phyloP scores from a whole-genome alignment of 2,797 vertebrate genomes.

The Muscicapa striata region DNA sequence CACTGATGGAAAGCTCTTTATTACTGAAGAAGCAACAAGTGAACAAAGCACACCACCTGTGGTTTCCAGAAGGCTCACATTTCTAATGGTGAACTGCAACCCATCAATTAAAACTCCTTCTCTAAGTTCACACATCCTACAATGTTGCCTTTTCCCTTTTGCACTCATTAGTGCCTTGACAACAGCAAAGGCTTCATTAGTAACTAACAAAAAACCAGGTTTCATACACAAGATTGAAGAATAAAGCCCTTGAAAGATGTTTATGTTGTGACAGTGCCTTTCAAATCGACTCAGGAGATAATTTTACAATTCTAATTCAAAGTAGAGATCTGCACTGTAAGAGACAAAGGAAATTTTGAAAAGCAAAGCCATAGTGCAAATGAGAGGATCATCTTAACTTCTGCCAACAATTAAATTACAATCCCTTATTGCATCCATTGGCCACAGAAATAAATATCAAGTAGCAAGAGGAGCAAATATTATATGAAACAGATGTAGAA shows the following conservation, averaged over 20 bases:
- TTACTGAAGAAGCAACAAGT: background rate
- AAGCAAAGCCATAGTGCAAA: background rate
- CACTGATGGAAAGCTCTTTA: background rate
- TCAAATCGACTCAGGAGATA: background rate
- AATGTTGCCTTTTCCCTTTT: background rate
- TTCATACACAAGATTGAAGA: background rate
- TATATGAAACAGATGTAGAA: background rate
- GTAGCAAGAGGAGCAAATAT: background rate
- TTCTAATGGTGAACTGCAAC: background rate
- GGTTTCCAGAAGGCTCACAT: background rate
- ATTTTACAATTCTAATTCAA: background rate
- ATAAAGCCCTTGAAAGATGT: background rate
- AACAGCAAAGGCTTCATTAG: constrained; percentile 1
- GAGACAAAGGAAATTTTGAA: background rate
- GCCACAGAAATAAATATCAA: background rate
- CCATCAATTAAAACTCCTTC: background rate
- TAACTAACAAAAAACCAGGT: background rate
- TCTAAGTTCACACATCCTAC: background rate
- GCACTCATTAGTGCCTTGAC: background rate
- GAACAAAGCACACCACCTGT: background rate
- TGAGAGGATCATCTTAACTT: background rate
- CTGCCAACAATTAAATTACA: constrained; percentile 1
- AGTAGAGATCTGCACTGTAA: background rate
- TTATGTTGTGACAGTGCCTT: background rate
- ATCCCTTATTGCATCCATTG: background rate